Evolutionary conservation across 2,888 invertebrate genomes (phyloP).

Genomic region (Theretra japonica): DNA sequence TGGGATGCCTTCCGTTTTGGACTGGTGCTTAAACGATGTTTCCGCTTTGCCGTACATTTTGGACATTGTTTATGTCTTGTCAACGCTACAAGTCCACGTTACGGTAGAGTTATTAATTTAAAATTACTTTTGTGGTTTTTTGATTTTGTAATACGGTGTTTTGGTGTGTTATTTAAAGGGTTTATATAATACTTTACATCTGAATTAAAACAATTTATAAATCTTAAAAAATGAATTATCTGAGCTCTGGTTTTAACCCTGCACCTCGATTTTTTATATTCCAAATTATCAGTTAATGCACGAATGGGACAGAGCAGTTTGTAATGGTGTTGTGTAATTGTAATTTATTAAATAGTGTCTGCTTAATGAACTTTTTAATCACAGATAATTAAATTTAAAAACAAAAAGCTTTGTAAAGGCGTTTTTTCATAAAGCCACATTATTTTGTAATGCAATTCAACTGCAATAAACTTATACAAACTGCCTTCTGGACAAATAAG

Average conservation of each 20-base stretch:
- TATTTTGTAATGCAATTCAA: background rate
- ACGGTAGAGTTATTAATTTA: background rate
- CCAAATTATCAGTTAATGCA: too few relatives aligned
- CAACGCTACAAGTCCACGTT: constrained; percentile 30
- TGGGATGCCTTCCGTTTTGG: constrained; percentile 61
- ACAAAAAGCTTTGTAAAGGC: too few relatives aligned
- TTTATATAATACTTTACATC: too few relatives aligned
- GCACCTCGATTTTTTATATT: too few relatives aligned
- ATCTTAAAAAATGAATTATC: too few relatives aligned
- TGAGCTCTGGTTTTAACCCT: too few relatives aligned
- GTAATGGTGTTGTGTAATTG: too few relatives aligned
- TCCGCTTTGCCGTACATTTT: constrained; percentile 44
- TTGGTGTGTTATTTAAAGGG: background rate
- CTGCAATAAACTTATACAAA: background rate
- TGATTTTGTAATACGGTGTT: background rate
- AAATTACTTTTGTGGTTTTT: background rate
- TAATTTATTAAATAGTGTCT: too few relatives aligned
- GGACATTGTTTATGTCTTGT: constrained; percentile 53
- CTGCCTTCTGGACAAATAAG: background rate
- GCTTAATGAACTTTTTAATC: too few relatives aligned
- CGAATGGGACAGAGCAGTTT: too few relatives aligned
- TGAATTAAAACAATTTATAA: too few relatives aligned
- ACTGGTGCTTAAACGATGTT: constrained; percentile 67
- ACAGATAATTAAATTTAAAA: too few relatives aligned
- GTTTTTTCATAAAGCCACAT: background rate